A percentile compares a stretch with the other conserved stretches of the same genome.
phyloP scores from a whole-genome alignment of 2,888 invertebrate species.

The Trachelus stipa region DNA sequence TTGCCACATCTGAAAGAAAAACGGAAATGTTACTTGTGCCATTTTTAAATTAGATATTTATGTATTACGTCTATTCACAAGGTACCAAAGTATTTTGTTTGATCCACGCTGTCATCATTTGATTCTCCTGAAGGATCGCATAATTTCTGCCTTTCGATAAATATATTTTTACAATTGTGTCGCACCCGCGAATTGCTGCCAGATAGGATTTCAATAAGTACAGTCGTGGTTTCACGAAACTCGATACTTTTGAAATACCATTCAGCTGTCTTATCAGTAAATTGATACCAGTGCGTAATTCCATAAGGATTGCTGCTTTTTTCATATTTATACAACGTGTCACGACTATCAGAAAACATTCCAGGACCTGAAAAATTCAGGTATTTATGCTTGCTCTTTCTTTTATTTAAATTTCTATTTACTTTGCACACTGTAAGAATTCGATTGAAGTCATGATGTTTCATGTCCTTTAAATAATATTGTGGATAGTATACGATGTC shows the following conservation, averaged over 20 bases:
- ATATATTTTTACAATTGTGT: neutral
- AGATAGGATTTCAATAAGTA: conserved; percentile 42
- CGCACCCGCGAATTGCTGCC: conserved; percentile 28
- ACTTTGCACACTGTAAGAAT: conserved; percentile 38
- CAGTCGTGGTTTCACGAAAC: conserved; percentile 40
- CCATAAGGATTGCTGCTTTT: conserved; percentile 28
- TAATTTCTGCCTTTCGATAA: conserved; percentile 34
- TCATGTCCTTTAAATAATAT: conserved; percentile 14
- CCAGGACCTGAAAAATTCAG: conserved; percentile 36
- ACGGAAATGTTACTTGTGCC: conserved; percentile 1
- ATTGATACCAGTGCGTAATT: conserved; percentile 25
- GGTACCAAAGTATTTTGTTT: conserved; percentile 30
- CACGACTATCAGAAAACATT: conserved; percentile 42
- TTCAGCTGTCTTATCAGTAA: conserved; percentile 27
- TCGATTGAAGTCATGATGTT: conserved; percentile 24
- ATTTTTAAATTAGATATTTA: conserved; percentile 13
- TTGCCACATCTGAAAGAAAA: conserved; percentile 30
- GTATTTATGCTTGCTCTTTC: neutral
- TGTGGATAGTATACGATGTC: conserved; percentile 7
- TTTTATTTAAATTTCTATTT: neutral
- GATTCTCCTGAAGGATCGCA: conserved; percentile 35
- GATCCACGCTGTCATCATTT: conserved; percentile 38
- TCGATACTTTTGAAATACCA: neutral
- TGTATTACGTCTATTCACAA: conserved; percentile 21
- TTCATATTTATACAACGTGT: conserved; percentile 42